Evolutionary conservation across 2,888 invertebrate genomes (phyloP).

Genomic region (Brachypalpus laphriformis): DNA sequence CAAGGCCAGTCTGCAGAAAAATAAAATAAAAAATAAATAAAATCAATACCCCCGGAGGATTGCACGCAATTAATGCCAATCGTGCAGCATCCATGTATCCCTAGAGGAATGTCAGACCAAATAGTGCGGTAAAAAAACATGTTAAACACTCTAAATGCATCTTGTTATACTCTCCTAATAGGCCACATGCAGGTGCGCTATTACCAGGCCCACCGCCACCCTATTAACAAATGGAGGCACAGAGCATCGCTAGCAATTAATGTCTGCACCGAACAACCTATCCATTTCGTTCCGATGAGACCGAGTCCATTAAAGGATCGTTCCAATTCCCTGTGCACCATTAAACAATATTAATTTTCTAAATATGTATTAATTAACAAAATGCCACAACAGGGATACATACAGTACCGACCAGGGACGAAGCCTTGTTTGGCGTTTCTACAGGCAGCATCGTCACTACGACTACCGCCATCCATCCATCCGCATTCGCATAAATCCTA

Average conservation of each 20-base stretch:
- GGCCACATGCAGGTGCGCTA: conserved; percentile 26
- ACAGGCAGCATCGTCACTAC: conserved; percentile 13
- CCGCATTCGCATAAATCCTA: conserved; percentile 70
- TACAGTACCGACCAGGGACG: neutral
- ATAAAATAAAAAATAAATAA: neutral
- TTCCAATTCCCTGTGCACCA: conserved; percentile 52
- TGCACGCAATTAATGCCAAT: conserved; percentile 1
- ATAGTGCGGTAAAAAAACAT: neutral
- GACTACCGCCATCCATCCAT: conserved; percentile 48
- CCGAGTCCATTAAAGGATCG: conserved; percentile 30
- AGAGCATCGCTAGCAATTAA: conserved; percentile 29
- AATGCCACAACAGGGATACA: conserved; percentile 28
- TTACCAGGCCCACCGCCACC: neutral
- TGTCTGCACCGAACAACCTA: conserved; percentile 15
- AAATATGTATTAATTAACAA: conserved; percentile 72
- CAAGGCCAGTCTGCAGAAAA: neutral
- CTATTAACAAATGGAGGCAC: conserved; percentile 1
- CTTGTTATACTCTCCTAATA: conserved; percentile 17
- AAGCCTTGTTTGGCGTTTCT: conserved; percentile 28
- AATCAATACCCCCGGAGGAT: conserved; percentile 2
- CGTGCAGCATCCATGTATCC: neutral
- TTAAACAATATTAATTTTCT: conserved; percentile 67
- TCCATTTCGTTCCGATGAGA: conserved; percentile 30
- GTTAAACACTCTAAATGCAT: conserved; percentile 18
- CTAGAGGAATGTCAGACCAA: neutral